These are phyloP conservation scores for Psix sp. DNA, from an alignment of 1,140 invertebrate species.

Conservation along the genomic window DNA sequence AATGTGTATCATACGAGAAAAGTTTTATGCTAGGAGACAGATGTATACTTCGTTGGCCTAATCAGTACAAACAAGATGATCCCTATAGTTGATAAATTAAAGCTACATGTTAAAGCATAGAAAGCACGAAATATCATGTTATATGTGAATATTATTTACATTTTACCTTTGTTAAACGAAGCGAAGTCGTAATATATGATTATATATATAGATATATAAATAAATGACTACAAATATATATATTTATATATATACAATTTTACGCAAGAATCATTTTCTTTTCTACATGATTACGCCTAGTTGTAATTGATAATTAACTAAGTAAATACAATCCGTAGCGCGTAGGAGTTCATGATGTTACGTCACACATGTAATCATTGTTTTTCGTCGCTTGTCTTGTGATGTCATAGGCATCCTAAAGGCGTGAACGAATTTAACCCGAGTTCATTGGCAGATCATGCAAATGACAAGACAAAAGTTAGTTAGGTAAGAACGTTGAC, in stretches of 20 bases:
- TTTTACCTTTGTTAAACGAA: conserved; percentile 71
- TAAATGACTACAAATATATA: conserved; percentile 53
- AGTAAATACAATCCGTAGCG: conserved; percentile 46
- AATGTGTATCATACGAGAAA: conserved; percentile 46
- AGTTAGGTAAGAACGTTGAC: too few species aligned
- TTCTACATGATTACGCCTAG: conserved; percentile 39
- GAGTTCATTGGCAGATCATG: too few species aligned
- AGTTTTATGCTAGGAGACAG: conserved; percentile 39
- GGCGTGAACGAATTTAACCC: too few species aligned
- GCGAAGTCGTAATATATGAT: conserved; percentile 72
- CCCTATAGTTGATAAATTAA: conserved; percentile 62
- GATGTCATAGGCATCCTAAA: too few species aligned
- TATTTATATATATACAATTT: conserved; percentile 38
- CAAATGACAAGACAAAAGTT: too few species aligned
- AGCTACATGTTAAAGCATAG: conserved; percentile 55
- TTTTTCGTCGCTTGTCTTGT: conserved; percentile 32
- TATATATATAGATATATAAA: conserved; percentile 54
- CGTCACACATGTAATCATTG: conserved; percentile 49
- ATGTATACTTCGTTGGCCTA: conserved; percentile 68
- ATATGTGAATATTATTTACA: conserved; percentile 68
- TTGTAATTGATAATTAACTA: conserved; percentile 38
- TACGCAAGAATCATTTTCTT: conserved; percentile 22
- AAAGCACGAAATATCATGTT: conserved; percentile 50
- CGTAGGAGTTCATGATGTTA: conserved; percentile 46
- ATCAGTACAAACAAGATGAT: conserved; percentile 72